Evolutionary conservation across 2,113 vertebrate species (phyloP), one percentile per base, ranked within the genome.

Genomic region (Chaetops frenatus): DNA sequence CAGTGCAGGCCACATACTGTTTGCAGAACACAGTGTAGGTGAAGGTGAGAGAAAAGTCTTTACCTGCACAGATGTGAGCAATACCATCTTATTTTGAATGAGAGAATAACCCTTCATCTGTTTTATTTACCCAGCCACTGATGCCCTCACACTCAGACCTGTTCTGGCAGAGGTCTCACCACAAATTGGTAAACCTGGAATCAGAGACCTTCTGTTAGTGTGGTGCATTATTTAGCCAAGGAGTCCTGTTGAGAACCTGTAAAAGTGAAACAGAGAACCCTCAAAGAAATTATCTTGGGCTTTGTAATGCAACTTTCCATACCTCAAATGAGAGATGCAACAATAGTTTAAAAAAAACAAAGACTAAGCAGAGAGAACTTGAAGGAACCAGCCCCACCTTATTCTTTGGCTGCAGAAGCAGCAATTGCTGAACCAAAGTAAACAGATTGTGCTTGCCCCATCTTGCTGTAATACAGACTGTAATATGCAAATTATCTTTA

Each of bases 391-490:
- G 42, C 58, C 40, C 31, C 56, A 83, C 92, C 71, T 94, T 85
- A 45, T 38, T 93, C 40, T 90, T 88, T 81, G 36, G 67, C 85
- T 93, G 14, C 31, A 64, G 62, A 85, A 89, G 56, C 50, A 91
- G 67, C 60, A 90, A 61, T 18, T 73, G 50, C 35, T 64, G n/a
- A 95, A 87, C 8, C 31, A 81, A 85, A 85, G 88, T 81, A 95
- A 95, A 95, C 90, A 92, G 50, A 70, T 6, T 78, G 58, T 81
- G 22, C 95, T 89, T 96, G 94, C 28, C 64, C 21, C 81, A 82
- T 94, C 96, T 95, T 97, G 95, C 71, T 92, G 36, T 61, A 82
- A 81, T 83, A 91, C 90, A 93, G 84, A 77, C 35, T 83, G 83
- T 89, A 76, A 74, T 78, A 91, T 96, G 94, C 86, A 92, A 96